Base-by-base conservation (phyloP, 2,888 invertebrate genomes). In the Odontocerum albicorne region DNA sequence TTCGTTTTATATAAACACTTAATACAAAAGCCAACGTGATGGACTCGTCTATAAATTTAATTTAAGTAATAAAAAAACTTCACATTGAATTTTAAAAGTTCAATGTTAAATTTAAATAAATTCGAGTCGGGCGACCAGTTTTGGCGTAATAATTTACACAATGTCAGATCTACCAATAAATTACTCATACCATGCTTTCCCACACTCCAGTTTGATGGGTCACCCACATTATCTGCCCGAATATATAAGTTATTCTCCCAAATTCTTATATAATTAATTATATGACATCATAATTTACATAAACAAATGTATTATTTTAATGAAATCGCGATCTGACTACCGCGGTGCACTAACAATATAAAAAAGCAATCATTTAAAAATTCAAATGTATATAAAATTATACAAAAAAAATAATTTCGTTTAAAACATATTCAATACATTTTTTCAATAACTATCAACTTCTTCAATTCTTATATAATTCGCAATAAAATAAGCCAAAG, bases 151-250 rank as follows among this genome's bases (percentile, higher is more conserved):
- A 47, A 47, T 38, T 22, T 36, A 42, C 42, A 42, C 33, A 15
- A 33, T 19, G 21, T 20, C 32, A 47, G 21, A 47, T 47, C 36
- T 19, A 13, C 1, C 16, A 27, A 42, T 50, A 42, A 42, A 50
- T 50, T 13, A 50, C 40, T 50, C 40, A 42, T 15, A 31, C n/a
- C 8, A 31, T 13, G 7, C 12, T 42, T 50, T 50, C 49, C 33
- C 49, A 50, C 42, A 40, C 40, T 40, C 40, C 36, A 36, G 15
- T 36, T 17, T 45, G 15, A 45, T 45, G 33, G 47, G 47, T 47
- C 47, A 47, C 38, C 47, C 47, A 47, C 27, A 47, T 47, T 47
- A 8, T 36, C 32, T 8, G n/a, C 17, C 22, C 21, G 13, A 45
- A 45, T 32, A 45, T n/a, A 16, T 33, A 19, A 35, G 16, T 45